Evolutionary conservation across 2,797 vertebrate species (phyloP).

Genomic region (Antennarius maculatus): DNA sequence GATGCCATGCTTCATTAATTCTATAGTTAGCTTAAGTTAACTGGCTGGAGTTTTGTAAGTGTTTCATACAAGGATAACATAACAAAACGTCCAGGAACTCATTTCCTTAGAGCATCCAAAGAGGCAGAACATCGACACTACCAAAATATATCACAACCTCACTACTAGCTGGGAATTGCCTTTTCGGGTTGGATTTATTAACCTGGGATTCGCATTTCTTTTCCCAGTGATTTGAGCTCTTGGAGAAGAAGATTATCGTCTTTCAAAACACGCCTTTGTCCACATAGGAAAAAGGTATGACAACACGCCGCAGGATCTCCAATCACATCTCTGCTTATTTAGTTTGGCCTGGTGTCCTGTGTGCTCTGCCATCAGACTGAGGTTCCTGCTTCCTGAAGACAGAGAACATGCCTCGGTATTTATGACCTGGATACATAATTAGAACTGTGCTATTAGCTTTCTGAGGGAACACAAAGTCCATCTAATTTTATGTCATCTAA

Average conservation of each 20-base stretch:
- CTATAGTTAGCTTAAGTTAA: conserved; percentile 36
- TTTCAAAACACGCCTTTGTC: conserved; percentile 27
- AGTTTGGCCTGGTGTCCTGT: conserved; percentile 56
- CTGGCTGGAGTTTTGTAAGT: conserved; percentile 23
- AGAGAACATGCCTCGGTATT: conserved; percentile 37
- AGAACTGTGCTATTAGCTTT: conserved; percentile 1
- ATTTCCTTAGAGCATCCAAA: conserved; percentile 7
- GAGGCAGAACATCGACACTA: conserved; percentile 10
- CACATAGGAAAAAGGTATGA: conserved; percentile 47
- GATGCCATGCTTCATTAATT: conserved; percentile 36
- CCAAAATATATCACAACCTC: conserved; percentile 8
- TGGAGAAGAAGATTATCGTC: conserved; percentile 4
- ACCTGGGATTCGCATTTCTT: conserved; percentile 3
- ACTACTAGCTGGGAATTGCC: not conserved
- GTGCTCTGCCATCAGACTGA: conserved; percentile 56
- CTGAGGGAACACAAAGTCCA: conserved; percentile 4
- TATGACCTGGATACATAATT: conserved; percentile 32
- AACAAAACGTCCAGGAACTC: not conserved
- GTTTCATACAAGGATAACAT: not conserved
- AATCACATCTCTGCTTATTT: conserved; percentile 53
- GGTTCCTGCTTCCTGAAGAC: conserved; percentile 30
- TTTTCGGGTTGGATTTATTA: not conserved
- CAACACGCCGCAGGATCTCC: conserved; percentile 47
- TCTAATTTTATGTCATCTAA: conserved; percentile 12
- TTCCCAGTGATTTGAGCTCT: not conserved